Evolutionary conservation across 2,888 invertebrate species (phyloP), one percentile per base, ranked within the genome.

Genomic region (Tenthredo amoena): DNA sequence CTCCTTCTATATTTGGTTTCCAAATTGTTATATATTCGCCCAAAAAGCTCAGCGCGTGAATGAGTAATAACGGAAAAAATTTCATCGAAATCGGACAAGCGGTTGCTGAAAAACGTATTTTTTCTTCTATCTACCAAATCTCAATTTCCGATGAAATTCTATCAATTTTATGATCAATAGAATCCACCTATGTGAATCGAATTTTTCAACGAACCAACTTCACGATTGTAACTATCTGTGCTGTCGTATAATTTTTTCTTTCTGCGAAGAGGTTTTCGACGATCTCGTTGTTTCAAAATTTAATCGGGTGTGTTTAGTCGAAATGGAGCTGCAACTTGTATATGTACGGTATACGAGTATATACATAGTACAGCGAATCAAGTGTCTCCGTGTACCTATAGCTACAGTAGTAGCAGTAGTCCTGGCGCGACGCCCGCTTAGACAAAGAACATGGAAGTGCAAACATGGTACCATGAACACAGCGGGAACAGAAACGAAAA

Each of bases 391-490:
- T 50, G 50, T 12, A 50, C 21, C 76, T 50, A 47, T 31, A 77
- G 31, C 77, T 31, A 55, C 26, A 43, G 34, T 34, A 34, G 34
- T 18, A 72, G 68, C 68, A 68, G 34, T 7, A 34, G 26, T 55
- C 26, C 77, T 77, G 77, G 77, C 77, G 47, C 77, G 55, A 55
- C 47, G 77, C 77, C 77, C 77, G 55, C 50, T 34, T 31, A 77
- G 77, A 77, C 77, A 77, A 77, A 55, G 77, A 77, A 77, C 77
- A 77, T 77, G 77, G 40, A 40, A 77, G 34, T 26, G 55, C 77
- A 77, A 77, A 77, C 55, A 77, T 31, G 50, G 34, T 31, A 9
- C 34, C 34, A 55, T 50, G 34, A 55, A n/a, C 77, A 55, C 15
- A 77, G 18, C 3, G 50, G 55, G 15, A 10, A 18, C 21, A 31